Evolutionary conservation across 2,113 vertebrate species (phyloP), one percentile per base, ranked within the genome.

Genomic region (Mormoops blainvillei): DNA sequence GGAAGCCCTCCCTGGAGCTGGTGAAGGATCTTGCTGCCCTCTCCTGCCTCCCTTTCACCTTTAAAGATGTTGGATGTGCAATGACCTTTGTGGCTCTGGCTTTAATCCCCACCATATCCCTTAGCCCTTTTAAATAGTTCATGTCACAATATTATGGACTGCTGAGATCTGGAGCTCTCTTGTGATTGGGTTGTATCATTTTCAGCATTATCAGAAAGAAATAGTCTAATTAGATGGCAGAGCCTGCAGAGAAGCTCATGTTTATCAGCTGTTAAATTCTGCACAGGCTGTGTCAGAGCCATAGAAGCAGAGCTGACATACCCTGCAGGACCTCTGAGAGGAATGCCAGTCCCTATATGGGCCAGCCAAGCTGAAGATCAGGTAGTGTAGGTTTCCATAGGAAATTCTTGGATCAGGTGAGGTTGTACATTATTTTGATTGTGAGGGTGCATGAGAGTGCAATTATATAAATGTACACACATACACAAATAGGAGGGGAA

Each of bases 221-320:
- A 94, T 90, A 26, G 36, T 96, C 94, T 91, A 87, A 91, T 96
- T 96, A 95, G 81, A 95, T 84, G 88, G 76, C 84, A 96, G 83
- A 78, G 80, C 1, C 28, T 7, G 0, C 70, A 96, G 91, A 95
- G 52, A 97, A 94, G 65, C 96, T 97, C 90, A 74, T 95, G 56
- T 63, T 92, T 98, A 97, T 98, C 97, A 97, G 96, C 96, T 98
- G 97, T 91, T 97, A 97, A 96, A 98, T 98, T 98, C 98, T 98
- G 83, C 89, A 95, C 33, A 41, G 91, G 84, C 28, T 97, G 54
- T 2, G 68, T 98, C 96, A 98, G 87, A 97, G 94, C 31, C 63
- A 89, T 67, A 95, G 87, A 97, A 96, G 43, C 87, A 45, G 95
- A 97, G 65, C 85, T 97, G 97, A 92, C 50, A 15, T 36, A 33